phyloP scores from a whole-genome alignment of 2,113 vertebrate species.

The Tympanuchus pallidicinctus region DNA sequence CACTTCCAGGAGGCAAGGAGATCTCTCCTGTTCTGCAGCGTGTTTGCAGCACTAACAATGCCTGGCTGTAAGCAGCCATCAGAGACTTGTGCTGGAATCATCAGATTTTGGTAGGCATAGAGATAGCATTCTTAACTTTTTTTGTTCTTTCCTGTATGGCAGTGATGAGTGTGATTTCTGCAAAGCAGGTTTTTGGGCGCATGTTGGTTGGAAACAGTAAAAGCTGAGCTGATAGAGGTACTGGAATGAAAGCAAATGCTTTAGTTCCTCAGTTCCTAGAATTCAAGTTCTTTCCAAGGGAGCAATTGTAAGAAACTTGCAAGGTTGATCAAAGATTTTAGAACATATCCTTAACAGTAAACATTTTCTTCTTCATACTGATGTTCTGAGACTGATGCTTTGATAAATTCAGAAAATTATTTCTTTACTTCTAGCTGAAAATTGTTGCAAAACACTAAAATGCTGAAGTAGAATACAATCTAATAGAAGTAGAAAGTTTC shows the following conservation, averaged over 20 bases:
- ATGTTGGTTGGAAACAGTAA: neutral
- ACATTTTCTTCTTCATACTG: neutral
- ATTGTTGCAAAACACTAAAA: neutral
- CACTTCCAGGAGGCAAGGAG: neutral
- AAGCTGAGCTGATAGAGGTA: neutral
- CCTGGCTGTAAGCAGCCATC: fast-evolving
- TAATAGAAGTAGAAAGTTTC: neutral
- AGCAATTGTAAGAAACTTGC: neutral
- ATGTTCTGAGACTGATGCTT: neutral
- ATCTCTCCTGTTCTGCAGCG: neutral
- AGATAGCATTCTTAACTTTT: neutral
- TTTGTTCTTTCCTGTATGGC: neutral
- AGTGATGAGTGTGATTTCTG: neutral
- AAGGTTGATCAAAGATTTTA: neutral
- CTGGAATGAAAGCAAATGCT: neutral
- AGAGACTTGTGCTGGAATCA: neutral
- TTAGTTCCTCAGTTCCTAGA: neutral
- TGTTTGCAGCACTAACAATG: fast-evolving
- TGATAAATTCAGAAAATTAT: neutral
- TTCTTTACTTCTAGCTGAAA: neutral
- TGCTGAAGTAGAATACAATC: neutral
- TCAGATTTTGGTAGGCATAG: neutral
- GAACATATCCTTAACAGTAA: neutral
- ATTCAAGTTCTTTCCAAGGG: neutral
- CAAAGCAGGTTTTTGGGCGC: fast-evolving